Evolutionary conservation across 2,113 vertebrate genomes (phyloP).

Genomic region (Pluvianellus socialis): DNA sequence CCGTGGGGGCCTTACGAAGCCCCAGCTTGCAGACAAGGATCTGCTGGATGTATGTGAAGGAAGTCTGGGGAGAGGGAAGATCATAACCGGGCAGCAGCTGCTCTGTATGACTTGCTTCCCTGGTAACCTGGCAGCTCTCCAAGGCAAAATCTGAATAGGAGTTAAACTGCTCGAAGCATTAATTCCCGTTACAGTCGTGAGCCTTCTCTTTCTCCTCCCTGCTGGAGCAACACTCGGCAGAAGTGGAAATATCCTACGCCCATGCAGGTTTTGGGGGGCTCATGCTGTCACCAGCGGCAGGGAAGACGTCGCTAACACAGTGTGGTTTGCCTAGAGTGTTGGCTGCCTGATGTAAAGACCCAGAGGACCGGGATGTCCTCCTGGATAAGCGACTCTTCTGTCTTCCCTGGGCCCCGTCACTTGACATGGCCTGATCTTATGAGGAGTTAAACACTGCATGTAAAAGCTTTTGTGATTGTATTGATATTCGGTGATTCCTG

Average conservation of each 20-base stretch:
- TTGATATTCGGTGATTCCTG: neutral
- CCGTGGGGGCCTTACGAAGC: neutral
- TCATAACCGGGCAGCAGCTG: conserved; percentile 50
- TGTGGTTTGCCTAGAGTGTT: fast-evolving
- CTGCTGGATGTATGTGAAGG: neutral
- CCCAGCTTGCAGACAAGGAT: neutral
- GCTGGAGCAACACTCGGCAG: neutral
- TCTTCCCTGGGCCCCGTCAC: neutral
- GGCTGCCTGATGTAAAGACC: neutral
- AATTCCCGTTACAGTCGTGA: neutral
- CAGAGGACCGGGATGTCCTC: fast-evolving
- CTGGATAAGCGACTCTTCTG: fast-evolving
- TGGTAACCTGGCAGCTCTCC: conserved; percentile 60
- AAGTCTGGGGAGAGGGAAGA: conserved; percentile 8
- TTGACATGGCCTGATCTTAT: fast-evolving
- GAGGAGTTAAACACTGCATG: neutral
- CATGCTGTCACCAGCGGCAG: neutral
- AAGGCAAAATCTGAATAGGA: neutral
- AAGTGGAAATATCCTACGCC: neutral
- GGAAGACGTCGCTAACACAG: neutral
- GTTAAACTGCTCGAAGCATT: neutral
- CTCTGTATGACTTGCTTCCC: conserved; percentile 41
- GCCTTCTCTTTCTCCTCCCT: neutral
- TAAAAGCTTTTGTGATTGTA: neutral
- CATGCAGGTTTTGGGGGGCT: neutral